Percentiles rank a stretch among this genome's conserved stretches.
These are phyloP conservation scores for Limanda limanda DNA, from an alignment of 2,113 vertebrate genomes.

Conservation along the genomic window DNA sequence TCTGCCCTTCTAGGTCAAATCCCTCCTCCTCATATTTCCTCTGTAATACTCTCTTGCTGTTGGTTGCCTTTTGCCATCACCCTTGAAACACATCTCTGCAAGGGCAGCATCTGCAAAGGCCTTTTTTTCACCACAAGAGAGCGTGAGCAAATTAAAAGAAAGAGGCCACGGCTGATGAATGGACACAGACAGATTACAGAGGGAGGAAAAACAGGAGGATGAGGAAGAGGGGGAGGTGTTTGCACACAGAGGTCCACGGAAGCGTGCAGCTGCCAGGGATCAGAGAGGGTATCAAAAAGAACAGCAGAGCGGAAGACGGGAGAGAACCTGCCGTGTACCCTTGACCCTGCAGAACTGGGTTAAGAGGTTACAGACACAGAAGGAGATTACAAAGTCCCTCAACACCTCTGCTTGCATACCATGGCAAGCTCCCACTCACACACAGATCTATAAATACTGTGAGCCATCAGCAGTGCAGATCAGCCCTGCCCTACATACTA, in stretches of 20 bases:
- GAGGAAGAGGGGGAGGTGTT: not conserved
- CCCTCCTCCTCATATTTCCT: slow-evolving; percentile 23
- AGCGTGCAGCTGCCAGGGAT: slow-evolving; percentile 48
- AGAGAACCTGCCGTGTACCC: slow-evolving; percentile 34
- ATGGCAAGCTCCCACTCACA: slow-evolving; percentile 28
- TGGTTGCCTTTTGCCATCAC: slow-evolving; percentile 33
- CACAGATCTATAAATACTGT: slow-evolving; percentile 76
- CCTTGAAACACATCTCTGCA: slow-evolving; percentile 49
- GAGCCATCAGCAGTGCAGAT: slow-evolving; percentile 60
- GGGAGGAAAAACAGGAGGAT: slow-evolving; percentile 13
- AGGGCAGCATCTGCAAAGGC: slow-evolving; percentile 25
- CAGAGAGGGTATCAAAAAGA: slow-evolving; percentile 15
- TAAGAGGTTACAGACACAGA: slow-evolving; percentile 78
- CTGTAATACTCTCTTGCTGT: slow-evolving; percentile 17
- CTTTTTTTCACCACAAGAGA: slow-evolving; percentile 27
- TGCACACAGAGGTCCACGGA: slow-evolving; percentile 4
- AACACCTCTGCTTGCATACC: slow-evolving; percentile 49
- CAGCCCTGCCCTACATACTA: slow-evolving; percentile 68
- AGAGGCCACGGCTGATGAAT: slow-evolving; percentile 44
- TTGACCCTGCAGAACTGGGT: slow-evolving; percentile 73
- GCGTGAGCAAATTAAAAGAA: slow-evolving; percentile 40
- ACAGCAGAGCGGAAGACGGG: slow-evolving; percentile 1
- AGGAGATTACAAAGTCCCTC: slow-evolving; percentile 64
- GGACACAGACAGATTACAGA: slow-evolving; percentile 48
- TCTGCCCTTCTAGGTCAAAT: slow-evolving; percentile 26